Conservation (phyloP, 2,888 invertebrate species). For the Sphaerophoria rueppellii region DNA sequence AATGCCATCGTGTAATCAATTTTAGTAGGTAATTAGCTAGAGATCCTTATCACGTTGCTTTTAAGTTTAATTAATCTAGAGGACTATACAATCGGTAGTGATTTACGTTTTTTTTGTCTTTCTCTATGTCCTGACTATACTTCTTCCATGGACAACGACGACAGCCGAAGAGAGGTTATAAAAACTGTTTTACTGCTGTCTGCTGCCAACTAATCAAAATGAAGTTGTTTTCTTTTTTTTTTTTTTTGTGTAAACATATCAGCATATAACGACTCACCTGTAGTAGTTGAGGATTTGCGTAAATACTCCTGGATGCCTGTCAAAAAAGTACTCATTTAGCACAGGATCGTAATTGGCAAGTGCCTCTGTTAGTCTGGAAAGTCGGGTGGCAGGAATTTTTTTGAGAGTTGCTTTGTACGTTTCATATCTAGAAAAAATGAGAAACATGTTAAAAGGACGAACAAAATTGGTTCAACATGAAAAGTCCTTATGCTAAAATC, state of each 20-base stretch:
- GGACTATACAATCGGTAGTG: background rate
- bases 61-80: slow-evolving; percentile 35
- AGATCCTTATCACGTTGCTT: slow-evolving; percentile 26
- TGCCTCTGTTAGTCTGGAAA: slow-evolving; percentile 92
- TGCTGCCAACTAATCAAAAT: background rate
- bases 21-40: slow-evolving; percentile 47
- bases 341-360: slow-evolving; percentile 95
- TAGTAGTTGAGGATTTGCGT: slow-evolving; percentile 95
- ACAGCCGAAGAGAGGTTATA: slow-evolving; percentile 13
- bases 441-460: background rate
- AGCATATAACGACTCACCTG: slow-evolving; percentile 82
- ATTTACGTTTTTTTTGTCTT: background rate
- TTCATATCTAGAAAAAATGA: slow-evolving; percentile 83
- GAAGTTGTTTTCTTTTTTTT: background rate
- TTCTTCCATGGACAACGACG: background rate
- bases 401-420: slow-evolving; percentile 92
- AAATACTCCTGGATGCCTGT: slow-evolving; percentile 94
- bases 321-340: slow-evolving; percentile 94
- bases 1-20: slow-evolving; percentile 45
- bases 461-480: slow-evolving; percentile 19
- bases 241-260: background rate
- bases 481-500: background rate
- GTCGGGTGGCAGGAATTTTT: slow-evolving; percentile 93
- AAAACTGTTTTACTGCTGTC: background rate
- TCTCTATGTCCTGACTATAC: background rate